Conservation (phyloP, 2,797 vertebrate genomes). For the Chaunax sp. region DNA sequence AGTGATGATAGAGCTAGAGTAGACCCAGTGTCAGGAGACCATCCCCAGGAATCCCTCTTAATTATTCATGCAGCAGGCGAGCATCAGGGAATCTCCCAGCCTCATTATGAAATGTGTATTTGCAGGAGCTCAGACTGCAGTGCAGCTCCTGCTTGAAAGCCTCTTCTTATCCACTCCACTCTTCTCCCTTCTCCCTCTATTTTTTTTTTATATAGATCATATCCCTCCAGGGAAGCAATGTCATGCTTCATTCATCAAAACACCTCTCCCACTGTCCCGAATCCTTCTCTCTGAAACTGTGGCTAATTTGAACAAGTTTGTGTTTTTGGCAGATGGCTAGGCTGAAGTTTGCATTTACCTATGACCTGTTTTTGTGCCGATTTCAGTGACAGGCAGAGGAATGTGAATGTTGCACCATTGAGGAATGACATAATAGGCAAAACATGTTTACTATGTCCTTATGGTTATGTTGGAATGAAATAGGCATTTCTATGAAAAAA, state of each 20-base stretch:
- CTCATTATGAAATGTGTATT: conserved; percentile 74
- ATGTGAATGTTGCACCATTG: conserved; percentile 5
- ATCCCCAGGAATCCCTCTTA: conserved; percentile 70
- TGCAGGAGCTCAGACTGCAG: conserved; percentile 55
- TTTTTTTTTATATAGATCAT: conserved; percentile 68
- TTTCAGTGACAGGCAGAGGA: conserved; percentile 23
- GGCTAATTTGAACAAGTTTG: conserved; percentile 58
- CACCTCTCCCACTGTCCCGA: conserved; percentile 61
- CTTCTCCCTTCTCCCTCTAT: conserved; percentile 56
- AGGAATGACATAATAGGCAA: too few relatives aligned
- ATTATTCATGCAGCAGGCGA: conserved; percentile 75
- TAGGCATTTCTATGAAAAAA: too few relatives aligned
- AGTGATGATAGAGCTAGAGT: conserved; percentile 52
- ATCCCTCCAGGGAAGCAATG: conserved; percentile 68
- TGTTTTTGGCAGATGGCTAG: conserved; percentile 35
- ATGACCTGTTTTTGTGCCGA: conserved; percentile 33
- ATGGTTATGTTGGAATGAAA: too few relatives aligned
- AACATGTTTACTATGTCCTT: too few relatives aligned
- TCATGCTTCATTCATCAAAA: conserved; percentile 75
- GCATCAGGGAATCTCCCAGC: conserved; percentile 73
- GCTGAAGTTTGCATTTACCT: conserved; percentile 36
- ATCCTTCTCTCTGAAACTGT: conserved; percentile 45
- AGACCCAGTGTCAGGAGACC: conserved; percentile 57
- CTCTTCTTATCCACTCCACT: conserved; percentile 71
- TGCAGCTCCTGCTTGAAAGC: conserved; percentile 68